A percentile compares a stretch with the other conserved stretches of the same genome.
Evolutionary conservation across 2,113 vertebrate genomes (phyloP).

Genomic region (Aramus guarauna): DNA sequence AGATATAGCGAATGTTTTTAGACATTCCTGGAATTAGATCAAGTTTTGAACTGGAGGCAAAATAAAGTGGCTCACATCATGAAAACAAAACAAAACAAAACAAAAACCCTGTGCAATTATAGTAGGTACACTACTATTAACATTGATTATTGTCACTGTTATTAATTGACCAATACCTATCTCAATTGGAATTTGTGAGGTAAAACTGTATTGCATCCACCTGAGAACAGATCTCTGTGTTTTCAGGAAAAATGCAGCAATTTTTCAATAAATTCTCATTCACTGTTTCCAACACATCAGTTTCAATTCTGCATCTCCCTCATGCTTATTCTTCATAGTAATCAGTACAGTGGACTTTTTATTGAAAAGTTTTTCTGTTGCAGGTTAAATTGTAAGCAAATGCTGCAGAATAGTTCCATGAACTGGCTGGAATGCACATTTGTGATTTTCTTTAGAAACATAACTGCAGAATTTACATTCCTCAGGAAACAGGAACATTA

Average conservation of each 20-base stretch:
- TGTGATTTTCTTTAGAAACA: slow-evolving; percentile 16
- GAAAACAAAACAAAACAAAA: too few species aligned
- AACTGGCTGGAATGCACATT: not conserved
- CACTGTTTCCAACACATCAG: not conserved
- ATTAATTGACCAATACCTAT: not conserved
- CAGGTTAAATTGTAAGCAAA: not conserved
- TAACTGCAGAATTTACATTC: slow-evolving; percentile 24
- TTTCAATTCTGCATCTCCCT: not conserved
- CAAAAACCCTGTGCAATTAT: not conserved
- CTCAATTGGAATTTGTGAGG: not conserved
- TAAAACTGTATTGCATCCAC: not conserved
- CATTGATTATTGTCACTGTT: not conserved
- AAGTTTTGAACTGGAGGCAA: slow-evolving; percentile 7
- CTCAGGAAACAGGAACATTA: not conserved
- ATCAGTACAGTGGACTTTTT: not conserved
- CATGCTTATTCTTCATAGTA: not conserved
- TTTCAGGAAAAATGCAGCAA: not conserved
- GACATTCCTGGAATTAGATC: slow-evolving; percentile 35
- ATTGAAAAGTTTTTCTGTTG: not conserved
- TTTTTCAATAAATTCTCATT: not conserved
- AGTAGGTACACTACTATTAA: not conserved
- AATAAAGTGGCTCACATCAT: not conserved
- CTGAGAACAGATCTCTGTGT: not conserved
- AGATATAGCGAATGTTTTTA: slow-evolving; percentile 8
- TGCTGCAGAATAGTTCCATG: not conserved